Evolutionary conservation across 2,888 invertebrate species (phyloP), one percentile per base, ranked within the genome.

Genomic region (Drosophila recens): DNA sequence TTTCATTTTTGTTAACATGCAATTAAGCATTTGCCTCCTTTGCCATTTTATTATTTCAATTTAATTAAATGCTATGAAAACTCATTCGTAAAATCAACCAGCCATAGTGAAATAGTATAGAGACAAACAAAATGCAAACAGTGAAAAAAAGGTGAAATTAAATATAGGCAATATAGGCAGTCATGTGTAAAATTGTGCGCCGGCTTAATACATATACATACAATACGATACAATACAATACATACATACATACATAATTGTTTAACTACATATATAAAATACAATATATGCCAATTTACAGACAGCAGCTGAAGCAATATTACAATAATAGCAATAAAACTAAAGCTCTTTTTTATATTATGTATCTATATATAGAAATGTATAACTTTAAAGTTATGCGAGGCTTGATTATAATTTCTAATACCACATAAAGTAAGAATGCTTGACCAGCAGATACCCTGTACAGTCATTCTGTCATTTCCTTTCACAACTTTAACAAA

Each of bases 101-200:
- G 84, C 89, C 87, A 84, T 88, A 84, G 89, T 84, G 89, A 89
- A 84, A 84, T 89, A 84, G 89, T 72, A 87, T 86, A 89, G 87
- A 88, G 66, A 78, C 77, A 84, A 89, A 84, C 79, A 88, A 88
- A 88, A 85, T 85, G 84, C 84, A 85, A 85, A 89, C 89, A 85
- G 84, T 85, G 84, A 85, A 85, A 85, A 62, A 85, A 85, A 89
- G 84, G 84, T 85, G 84, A 85, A 85, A 85, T 89, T 85, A 85
- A 85, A 89, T 85, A 85, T 85, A 85, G 89, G 87, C 89, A 89
- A 85, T 81, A 83, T 75, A 80, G 80, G 89, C 87, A 86, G 77
- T 83, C 87, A 77, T 83, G 87, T 90, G 90, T 89, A 86, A 90
- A 90, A 87, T 90, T 88, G 82, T 88, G 76, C 78, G 89, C 89